Conservation (phyloP, 2,797 vertebrate genomes). For the Phrynocephalus guinanensis region DNA sequence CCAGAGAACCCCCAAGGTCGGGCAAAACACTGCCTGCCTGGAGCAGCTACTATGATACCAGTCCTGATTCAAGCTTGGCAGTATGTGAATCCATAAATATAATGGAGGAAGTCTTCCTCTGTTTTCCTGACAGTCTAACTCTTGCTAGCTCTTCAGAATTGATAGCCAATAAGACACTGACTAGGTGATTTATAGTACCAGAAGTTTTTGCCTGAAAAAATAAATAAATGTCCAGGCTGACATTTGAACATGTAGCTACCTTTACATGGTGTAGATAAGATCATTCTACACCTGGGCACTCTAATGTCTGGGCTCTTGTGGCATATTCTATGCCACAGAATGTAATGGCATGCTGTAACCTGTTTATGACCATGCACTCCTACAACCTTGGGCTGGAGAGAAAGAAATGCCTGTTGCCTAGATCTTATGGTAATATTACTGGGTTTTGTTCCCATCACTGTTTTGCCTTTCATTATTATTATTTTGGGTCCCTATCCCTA, state of each 20-base stretch:
- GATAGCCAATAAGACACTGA: no score
- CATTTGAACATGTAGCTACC: neutral
- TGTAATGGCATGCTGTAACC: neutral
- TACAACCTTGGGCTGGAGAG: neutral
- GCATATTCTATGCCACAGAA: neutral
- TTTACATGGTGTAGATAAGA: neutral
- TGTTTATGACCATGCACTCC: neutral
- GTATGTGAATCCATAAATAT: neutral
- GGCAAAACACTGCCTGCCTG: neutral
- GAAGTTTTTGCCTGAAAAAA: no score
- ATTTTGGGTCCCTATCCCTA: neutral
- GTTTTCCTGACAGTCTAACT: neutral
- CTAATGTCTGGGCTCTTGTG: neutral
- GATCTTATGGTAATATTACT: neutral
- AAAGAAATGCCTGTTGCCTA: neutral
- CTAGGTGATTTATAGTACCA: no score
- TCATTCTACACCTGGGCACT: neutral
- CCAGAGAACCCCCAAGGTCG: neutral
- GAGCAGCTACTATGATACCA: neutral
- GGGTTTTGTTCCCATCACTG: neutral
- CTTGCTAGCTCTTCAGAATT: neutral
- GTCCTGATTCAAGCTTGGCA: neutral
- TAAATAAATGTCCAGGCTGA: neutral
- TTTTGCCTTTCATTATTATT: neutral
- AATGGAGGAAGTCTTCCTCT: neutral